Percentiles rank a stretch among this genome's conserved stretches.
phyloP scores from a whole-genome alignment of 2,113 vertebrate species.

The Gasterosteus nipponicus region DNA sequence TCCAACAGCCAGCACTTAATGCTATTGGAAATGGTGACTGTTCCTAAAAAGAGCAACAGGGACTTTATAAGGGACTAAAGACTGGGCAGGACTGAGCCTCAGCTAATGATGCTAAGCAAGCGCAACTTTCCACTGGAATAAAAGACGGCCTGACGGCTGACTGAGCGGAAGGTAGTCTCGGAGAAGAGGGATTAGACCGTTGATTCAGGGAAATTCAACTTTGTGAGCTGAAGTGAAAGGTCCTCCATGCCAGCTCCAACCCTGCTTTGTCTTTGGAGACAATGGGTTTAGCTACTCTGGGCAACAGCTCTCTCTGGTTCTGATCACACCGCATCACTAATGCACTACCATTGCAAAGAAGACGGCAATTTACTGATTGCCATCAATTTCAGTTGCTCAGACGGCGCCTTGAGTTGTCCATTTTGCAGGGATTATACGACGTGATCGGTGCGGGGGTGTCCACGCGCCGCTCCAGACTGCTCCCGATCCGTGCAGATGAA shows the following conservation, averaged over 20 bases:
- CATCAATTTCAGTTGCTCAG: constrained; percentile 60
- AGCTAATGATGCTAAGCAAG: constrained; percentile 77
- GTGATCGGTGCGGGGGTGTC: constrained; percentile 39
- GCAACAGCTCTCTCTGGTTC: constrained; percentile 65
- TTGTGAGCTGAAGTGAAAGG: constrained; percentile 63
- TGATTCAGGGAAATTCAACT: constrained; percentile 71
- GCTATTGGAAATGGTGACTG: constrained; percentile 68
- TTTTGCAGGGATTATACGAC: constrained; percentile 48
- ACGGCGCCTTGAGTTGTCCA: constrained; percentile 26
- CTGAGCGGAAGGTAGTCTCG: constrained; percentile 56
- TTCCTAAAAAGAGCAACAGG: constrained; percentile 74
- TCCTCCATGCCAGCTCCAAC: constrained; percentile 63
- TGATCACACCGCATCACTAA: constrained; percentile 74
- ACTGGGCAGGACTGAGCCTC: constrained; percentile 65
- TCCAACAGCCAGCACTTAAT: constrained; percentile 70
- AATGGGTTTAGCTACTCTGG: constrained; percentile 72
- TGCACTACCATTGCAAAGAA: constrained; percentile 62
- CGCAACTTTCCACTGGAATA: constrained; percentile 58
- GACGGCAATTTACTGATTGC: constrained; percentile 79
- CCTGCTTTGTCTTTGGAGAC: constrained; percentile 77
- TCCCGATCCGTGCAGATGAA: constrained; percentile 54
- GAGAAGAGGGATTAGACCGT: constrained; percentile 77
- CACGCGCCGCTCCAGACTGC: constrained; percentile 31
- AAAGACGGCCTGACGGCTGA: constrained; percentile 66
- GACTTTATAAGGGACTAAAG: constrained; percentile 64